phyloP scores from a whole-genome alignment of 2,888 invertebrate species.

The Tipula unca region DNA sequence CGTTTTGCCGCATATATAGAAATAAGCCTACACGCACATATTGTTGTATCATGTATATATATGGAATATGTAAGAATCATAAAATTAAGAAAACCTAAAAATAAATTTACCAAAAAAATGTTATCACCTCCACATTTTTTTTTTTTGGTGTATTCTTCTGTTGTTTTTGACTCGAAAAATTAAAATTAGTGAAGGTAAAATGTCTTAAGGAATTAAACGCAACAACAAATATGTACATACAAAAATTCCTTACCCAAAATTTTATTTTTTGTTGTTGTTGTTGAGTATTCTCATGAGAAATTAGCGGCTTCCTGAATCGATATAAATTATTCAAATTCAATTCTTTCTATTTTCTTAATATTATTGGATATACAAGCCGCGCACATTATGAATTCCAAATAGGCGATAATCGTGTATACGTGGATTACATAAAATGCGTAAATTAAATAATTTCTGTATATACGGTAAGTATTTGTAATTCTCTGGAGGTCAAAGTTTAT shows the following conservation, averaged over 20 bases:
- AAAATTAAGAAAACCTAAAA: not conserved
- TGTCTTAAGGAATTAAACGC: not conserved
- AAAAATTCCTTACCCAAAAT: not conserved
- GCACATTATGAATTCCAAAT: not conserved
- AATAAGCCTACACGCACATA: not conserved
- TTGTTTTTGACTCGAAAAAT: not conserved
- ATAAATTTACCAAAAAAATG: not conserved
- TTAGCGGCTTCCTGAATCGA: not conserved
- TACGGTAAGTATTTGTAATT: not conserved
- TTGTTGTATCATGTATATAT: too few relatives aligned
- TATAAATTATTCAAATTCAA: not conserved
- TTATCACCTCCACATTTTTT: not conserved
- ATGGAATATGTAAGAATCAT: not conserved
- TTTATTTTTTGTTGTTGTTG: not conserved
- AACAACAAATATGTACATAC: not conserved
- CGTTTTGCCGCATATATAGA: not conserved
- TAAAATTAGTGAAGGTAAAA: not conserved
- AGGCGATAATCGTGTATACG: not conserved
- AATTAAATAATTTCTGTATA: not conserved
- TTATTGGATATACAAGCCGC: not conserved
- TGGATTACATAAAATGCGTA: not conserved
- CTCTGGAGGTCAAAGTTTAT: not conserved
- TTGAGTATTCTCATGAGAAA: not conserved
- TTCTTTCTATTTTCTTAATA: not conserved
- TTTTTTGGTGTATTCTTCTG: too few relatives aligned